A percentile compares a stretch with the other conserved stretches of the same genome.
phyloP scores from a whole-genome alignment of 2,888 invertebrate genomes.

The Acleris literana region DNA sequence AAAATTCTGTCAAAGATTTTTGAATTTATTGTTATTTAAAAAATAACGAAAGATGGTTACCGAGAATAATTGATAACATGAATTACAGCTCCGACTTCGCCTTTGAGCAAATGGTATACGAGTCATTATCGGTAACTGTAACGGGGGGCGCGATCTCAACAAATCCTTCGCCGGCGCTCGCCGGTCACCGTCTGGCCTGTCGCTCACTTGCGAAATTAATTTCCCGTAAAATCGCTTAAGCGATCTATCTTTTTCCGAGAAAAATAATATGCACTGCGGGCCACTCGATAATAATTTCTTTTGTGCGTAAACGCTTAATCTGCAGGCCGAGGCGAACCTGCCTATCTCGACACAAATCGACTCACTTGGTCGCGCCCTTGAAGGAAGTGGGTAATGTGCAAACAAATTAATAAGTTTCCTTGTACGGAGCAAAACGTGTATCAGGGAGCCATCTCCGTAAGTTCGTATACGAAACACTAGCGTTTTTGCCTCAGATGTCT shows the following conservation, averaged over 20 bases:
- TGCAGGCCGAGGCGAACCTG: slow-evolving; percentile 57
- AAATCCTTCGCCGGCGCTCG: slow-evolving; percentile 58
- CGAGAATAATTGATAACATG: slow-evolving; percentile 62
- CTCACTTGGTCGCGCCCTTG: slow-evolving; percentile 54
- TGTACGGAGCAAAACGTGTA: slow-evolving; percentile 61
- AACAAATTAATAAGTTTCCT: slow-evolving; percentile 74
- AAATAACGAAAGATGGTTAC: slow-evolving; percentile 54
- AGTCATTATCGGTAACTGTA: slow-evolving; percentile 71
- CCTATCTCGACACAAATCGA: slow-evolving; percentile 65
- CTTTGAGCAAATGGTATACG: slow-evolving; percentile 72
- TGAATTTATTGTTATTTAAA: slow-evolving; percentile 52
- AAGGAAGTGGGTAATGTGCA: slow-evolving; percentile 62
- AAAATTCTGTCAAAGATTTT: slow-evolving; percentile 34
- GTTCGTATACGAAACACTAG: slow-evolving; percentile 56
- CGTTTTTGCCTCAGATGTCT: slow-evolving; percentile 57
- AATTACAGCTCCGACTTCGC: slow-evolving; percentile 62
- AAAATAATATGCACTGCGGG: slow-evolving; percentile 69
- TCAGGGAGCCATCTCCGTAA: slow-evolving; percentile 55
- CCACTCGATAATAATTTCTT: slow-evolving; percentile 67
- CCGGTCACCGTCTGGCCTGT: slow-evolving; percentile 59
- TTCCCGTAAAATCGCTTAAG: slow-evolving; percentile 78
- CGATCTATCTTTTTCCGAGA: slow-evolving; percentile 78
- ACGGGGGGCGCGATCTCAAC: slow-evolving; percentile 67
- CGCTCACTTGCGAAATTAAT: slow-evolving; percentile 80
- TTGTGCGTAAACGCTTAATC: slow-evolving; percentile 65